phyloP scores from a whole-genome alignment of 2,888 invertebrate genomes.

The Agonopterix heracliana region DNA sequence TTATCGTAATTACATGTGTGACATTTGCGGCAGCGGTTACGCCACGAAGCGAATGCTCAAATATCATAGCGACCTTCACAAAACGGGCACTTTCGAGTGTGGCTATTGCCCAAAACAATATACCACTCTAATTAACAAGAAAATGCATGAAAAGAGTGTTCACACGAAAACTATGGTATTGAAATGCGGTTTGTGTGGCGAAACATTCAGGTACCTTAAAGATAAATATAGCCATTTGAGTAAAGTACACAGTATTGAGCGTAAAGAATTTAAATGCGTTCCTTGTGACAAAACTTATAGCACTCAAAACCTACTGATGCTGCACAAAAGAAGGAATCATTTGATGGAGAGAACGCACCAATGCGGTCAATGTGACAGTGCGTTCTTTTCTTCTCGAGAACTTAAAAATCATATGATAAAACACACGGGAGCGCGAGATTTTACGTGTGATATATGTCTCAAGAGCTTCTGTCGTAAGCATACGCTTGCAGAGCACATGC shows the following conservation, averaged over 20 bases:
- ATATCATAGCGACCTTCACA: conserved; percentile 24
- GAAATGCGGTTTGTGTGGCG: conserved; percentile 3
- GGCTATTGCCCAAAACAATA: conserved; percentile 42
- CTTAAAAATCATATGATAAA: conserved; percentile 38
- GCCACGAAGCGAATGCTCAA: conserved; percentile 22
- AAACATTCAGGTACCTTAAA: background rate
- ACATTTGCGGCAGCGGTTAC: conserved; percentile 36
- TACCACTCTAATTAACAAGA: conserved; percentile 33
- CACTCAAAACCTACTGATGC: conserved; percentile 22
- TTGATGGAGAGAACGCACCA: conserved; percentile 44
- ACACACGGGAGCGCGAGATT: conserved; percentile 43
- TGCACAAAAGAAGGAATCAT: conserved; percentile 43
- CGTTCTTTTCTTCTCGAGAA: conserved; percentile 27
- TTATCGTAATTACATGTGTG: conserved; percentile 40
- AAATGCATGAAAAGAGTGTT: conserved; percentile 38
- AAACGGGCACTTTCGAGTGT: conserved; percentile 23
- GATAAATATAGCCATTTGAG: background rate
- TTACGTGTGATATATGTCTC: conserved; percentile 42
- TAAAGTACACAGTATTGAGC: background rate
- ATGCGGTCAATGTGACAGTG: conserved; percentile 53
- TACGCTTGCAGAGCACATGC: conserved; percentile 33
- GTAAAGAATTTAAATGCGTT: conserved; percentile 28
- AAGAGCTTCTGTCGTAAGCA: conserved; percentile 28
- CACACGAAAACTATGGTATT: conserved; percentile 27
- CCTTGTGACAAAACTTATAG: conserved; percentile 35